Evolutionary conservation across 30 jellyfish, hydroid and myxozoan genomes (phyloP).

Genomic region (Pelagia noctiluca): DNA sequence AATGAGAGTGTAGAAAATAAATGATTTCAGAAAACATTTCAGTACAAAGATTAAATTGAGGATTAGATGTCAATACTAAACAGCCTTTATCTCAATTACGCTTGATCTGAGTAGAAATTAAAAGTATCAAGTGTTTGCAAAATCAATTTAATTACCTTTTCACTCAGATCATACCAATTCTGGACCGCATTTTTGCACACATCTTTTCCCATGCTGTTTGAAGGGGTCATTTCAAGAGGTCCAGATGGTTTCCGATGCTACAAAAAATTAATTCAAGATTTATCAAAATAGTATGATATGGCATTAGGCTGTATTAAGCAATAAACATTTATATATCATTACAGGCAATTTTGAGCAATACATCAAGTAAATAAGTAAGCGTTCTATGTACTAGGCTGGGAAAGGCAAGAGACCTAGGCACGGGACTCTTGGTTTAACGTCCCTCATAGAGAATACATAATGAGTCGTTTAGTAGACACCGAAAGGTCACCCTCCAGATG

Average conservation of each 20-base stretch:
- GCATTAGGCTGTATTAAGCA: too few species aligned
- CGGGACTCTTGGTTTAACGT: too few species aligned
- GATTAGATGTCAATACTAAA: background rate
- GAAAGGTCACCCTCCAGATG: too few species aligned
- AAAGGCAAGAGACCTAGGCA: too few species aligned
- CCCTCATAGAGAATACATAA: too few species aligned
- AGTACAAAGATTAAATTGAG: background rate
- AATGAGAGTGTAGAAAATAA: too few species aligned
- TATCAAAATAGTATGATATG: background rate
- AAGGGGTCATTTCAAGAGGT: conserved; percentile 35
- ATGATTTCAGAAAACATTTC: too few species aligned
- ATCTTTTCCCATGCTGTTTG: conserved; percentile 48
- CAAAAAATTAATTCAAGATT: background rate
- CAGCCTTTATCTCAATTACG: background rate
- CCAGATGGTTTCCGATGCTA: conserved; percentile 32
- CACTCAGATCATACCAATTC: conserved; percentile 65
- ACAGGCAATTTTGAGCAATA: too few species aligned
- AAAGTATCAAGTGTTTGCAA: background rate
- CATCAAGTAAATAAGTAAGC: too few species aligned
- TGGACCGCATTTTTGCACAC: conserved; percentile 43
- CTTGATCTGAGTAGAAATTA: background rate
- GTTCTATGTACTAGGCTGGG: too few species aligned
- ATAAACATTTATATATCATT: too few species aligned
- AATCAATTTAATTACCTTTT: conserved; percentile 8
- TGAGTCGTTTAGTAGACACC: too few species aligned